These are phyloP conservation scores for Cylloceria caligata DNA, from an alignment of 2,888 invertebrate species.

Conservation along the genomic window DNA sequence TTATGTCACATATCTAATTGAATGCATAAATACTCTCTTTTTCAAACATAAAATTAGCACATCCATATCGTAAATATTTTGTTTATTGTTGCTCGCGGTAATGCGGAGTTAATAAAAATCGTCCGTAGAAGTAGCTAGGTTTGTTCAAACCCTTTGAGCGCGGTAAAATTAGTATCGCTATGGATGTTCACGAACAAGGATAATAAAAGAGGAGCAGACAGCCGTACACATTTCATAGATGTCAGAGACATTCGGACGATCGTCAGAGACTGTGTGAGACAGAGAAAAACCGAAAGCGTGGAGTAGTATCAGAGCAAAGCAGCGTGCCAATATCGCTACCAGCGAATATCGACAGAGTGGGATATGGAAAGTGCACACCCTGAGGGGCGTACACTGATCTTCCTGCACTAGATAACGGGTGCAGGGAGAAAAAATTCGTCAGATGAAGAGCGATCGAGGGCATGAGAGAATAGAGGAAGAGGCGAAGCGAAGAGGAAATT, in stretches of 20 bases:
- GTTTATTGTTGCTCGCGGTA: neutral
- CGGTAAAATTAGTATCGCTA: neutral
- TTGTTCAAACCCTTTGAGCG: neutral
- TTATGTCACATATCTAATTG: neutral
- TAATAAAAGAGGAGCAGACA: neutral
- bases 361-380: neutral
- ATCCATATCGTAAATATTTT: neutral
- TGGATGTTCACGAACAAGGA: neutral
- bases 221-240: slow-evolving; percentile 4
- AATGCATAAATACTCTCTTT: neutral
- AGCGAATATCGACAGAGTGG: neutral
- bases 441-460: slow-evolving; percentile 29
- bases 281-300: slow-evolving; percentile 3
- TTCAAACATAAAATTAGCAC: neutral
- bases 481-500: slow-evolving; percentile 44
- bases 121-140: neutral
- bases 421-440: slow-evolving; percentile 3
- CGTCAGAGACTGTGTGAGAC: slow-evolving; percentile 1
- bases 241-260: slow-evolving; percentile 9
- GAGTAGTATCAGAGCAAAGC: neutral
- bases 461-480: neutral
- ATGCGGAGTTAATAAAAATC: neutral
- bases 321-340: neutral
- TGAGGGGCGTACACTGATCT: slow-evolving; percentile 1
- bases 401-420: no score